Base-by-base conservation (phyloP, 2,797 vertebrate species). In the Lepus townsendii region DNA sequence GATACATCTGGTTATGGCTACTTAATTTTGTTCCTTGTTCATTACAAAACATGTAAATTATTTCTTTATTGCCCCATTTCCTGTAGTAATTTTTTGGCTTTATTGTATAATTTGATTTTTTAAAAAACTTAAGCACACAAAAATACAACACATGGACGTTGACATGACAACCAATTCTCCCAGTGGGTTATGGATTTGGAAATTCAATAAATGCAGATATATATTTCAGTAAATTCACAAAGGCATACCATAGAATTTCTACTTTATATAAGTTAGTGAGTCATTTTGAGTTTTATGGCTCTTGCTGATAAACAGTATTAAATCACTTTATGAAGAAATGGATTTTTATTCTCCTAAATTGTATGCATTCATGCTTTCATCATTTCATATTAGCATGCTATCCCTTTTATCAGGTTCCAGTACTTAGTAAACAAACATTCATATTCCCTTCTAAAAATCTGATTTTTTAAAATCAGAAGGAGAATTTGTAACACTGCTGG, bases 301-400 rank as follows among this genome's bases (percentile, higher is more conserved):
- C 22, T 93, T 90, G 54, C 11, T 91, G 72, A 94, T 95, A 87
- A 95, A 88, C n/a, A 94, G 7, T 91, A 92, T 93, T 93, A 93
- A 94, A 93, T 82, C 24, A 42, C 17, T 68, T 91, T 93, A 91
- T 66, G 63, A 93, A 95, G 32, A 91, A 92, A 90, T 69, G 27
- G 26, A 89, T 92, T 91, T 97, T 93, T 92, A 89, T 91, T 91
- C 72, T 92, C 54, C 83, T 54, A 79, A 91, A 96, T 89, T 90
- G 8, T 79, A 71, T 42, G 60, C 17, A 77, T 85, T 47, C 4
- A 30, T 22, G 35, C 11, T 62, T 73, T 90, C 57, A 96, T 90
- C 35, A 87, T 92, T 88, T 95, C 19, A 20, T 79, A 68, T 92
- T 95, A 94, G 82, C 62, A 76, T 76, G 79, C 7, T 89, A 26